Percentiles rank a stretch among this genome's conserved stretches.
These are phyloP conservation scores for Pycnomerus fuliginosus DNA, from an alignment of 2,888 invertebrate species.

Conservation along the genomic window DNA sequence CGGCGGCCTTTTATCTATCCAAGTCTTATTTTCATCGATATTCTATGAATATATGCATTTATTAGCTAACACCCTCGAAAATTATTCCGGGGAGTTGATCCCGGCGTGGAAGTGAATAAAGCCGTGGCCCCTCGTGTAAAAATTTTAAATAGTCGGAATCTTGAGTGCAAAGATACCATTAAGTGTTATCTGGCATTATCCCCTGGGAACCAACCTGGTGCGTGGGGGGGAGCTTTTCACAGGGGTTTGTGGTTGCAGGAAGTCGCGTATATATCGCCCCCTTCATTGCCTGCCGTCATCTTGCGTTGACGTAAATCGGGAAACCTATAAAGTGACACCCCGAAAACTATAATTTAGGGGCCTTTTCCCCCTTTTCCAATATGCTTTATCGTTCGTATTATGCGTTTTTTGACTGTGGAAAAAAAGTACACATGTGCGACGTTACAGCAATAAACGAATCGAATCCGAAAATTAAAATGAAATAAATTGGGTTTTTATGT, in stretches of 20 bases:
- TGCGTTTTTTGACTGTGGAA: conserved; percentile 24
- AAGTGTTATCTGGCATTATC: conserved; percentile 41
- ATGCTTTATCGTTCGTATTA: conserved; percentile 41
- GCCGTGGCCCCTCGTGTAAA: conserved; percentile 22
- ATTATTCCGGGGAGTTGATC: conserved; percentile 12
- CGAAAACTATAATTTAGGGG: conserved; percentile 45
- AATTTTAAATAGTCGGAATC: conserved; percentile 46
- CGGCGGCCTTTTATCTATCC: conserved; percentile 10
- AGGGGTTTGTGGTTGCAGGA: conserved; percentile 26
- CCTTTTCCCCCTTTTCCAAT: conserved; percentile 39
- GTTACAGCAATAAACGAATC: conserved; percentile 13
- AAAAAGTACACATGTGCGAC: conserved; percentile 11
- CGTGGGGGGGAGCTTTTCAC: conserved; percentile 17
- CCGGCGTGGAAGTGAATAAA: conserved; percentile 15
- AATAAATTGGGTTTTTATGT: conserved; percentile 2
- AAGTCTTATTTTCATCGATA: conserved; percentile 10
- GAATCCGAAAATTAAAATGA: conserved; percentile 14
- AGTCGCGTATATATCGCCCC: conserved; percentile 25
- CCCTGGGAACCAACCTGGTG: conserved; percentile 42
- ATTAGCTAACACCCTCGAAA: conserved; percentile 19
- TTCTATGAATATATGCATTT: conserved; percentile 26
- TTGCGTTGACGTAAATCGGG: conserved; percentile 50
- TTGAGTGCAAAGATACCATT: conserved; percentile 42
- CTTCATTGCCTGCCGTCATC: conserved; percentile 42
- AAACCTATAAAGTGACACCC: conserved; percentile 47